Evolutionary conservation across 1,140 invertebrate genomes (phyloP).

Genomic region (Heterodera carotae): DNA sequence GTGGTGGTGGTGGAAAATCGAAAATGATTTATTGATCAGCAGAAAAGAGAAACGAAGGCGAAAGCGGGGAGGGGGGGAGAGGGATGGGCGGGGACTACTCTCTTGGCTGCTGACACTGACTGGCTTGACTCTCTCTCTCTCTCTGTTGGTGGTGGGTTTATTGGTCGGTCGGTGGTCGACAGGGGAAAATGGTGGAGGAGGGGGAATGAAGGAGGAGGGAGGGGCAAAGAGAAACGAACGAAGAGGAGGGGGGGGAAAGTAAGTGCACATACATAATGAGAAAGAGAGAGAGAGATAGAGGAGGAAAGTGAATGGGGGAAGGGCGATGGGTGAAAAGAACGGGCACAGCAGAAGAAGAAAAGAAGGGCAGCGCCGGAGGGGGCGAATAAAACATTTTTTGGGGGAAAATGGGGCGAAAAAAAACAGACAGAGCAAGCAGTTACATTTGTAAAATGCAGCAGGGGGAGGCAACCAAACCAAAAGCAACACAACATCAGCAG

Average conservation of each 20-base stretch:
- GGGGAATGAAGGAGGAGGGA: neutral
- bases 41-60: neutral
- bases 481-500: no score
- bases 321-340: neutral
- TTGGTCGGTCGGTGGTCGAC: neutral
- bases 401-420: neutral
- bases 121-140: neutral
- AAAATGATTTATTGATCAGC: constrained; percentile 2
- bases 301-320: neutral
- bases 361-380: no score
- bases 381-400: neutral
- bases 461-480: no score
- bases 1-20: neutral
- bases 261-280: constrained; percentile 14
- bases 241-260: neutral
- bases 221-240: neutral
- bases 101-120: no score
- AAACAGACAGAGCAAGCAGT: neutral
- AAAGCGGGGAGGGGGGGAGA: neutral
- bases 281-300: neutral
- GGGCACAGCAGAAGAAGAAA: no score
- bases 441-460: no score
- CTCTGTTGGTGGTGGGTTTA: no score
- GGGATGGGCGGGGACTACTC: neutral
- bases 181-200: no score